Percentiles rank a stretch among this genome's conserved stretches.
Evolutionary conservation across 2,888 invertebrate species (phyloP).

Genomic region (Boloria selene): DNA sequence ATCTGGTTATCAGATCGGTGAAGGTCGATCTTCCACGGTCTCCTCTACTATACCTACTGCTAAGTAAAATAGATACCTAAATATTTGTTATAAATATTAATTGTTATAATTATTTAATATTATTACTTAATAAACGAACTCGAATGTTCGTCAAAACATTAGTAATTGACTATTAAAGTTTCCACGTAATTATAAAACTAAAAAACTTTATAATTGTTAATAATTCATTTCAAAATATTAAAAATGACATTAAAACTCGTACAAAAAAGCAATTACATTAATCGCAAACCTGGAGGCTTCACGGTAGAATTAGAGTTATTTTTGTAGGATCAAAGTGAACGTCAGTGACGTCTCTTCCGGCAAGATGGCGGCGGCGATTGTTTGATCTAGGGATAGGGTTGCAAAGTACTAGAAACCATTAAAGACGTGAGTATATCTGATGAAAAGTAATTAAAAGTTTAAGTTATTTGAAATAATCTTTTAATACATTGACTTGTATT

Average conservation of each 20-base stretch:
- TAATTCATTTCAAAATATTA: neutral
- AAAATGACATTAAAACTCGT: conserved; percentile 26
- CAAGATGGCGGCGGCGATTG: conserved; percentile 80
- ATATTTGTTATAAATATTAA: too few species aligned
- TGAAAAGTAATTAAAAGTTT: neutral
- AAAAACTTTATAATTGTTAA: neutral
- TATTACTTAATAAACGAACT: too few species aligned
- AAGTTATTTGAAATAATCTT: too few species aligned
- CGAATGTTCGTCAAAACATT: too few species aligned
- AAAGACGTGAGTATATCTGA: neutral
- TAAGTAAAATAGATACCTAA: too few species aligned
- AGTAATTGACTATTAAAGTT: too few species aligned
- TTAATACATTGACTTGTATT: too few species aligned
- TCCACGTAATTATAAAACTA: too few species aligned
- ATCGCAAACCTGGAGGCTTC: conserved; percentile 34
- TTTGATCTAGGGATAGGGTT: conserved; percentile 63
- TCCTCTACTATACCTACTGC: too few species aligned
- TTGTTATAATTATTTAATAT: too few species aligned
- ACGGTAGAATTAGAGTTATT: conserved; percentile 54
- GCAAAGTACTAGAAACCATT: conserved; percentile 5
- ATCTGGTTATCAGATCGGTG: too few species aligned
- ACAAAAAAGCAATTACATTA: conserved; percentile 60
- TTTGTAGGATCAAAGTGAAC: conserved; percentile 79
- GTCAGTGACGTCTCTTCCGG: conserved; percentile 76
- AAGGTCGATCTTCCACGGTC: too few species aligned